phyloP scores from a whole-genome alignment of 2,113 vertebrate species.

The Cheirogaleus medius region DNA sequence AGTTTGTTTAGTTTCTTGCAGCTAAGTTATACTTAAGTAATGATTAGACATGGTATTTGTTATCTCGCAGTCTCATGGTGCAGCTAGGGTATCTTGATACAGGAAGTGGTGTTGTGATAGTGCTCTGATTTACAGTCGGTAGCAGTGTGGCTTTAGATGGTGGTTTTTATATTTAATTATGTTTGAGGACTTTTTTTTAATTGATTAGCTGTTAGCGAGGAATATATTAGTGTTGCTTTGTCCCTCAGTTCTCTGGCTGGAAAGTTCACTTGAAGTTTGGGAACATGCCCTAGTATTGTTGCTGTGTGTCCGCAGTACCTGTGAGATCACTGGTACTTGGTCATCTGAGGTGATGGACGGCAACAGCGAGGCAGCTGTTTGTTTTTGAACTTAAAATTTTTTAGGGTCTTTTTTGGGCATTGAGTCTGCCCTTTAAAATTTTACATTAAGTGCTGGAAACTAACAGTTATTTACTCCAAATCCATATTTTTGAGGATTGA shows the following conservation, averaged over 20 bases:
- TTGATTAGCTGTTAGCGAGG: neutral
- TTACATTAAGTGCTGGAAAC: neutral
- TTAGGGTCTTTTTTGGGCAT: neutral
- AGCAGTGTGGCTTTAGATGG: neutral
- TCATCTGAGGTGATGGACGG: accelerated
- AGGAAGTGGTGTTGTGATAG: neutral
- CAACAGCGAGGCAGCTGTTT: neutral
- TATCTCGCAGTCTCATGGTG: accelerated
- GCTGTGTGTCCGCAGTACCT: no score
- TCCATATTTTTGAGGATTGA: neutral
- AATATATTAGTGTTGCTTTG: neutral
- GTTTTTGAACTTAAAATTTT: neutral
- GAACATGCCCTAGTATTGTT: neutral
- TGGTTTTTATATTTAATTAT: accelerated
- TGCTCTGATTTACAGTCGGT: accelerated
- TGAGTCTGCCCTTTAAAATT: neutral
- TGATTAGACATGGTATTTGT: accelerated
- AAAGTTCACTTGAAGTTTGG: no score
- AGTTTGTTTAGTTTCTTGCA: neutral
- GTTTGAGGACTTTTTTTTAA: neutral
- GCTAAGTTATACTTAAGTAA: neutral
- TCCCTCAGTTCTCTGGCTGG: neutral
- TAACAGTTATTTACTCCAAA: neutral
- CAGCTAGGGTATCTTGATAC: accelerated
- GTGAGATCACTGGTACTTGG: accelerated